A percentile compares a stretch with the other conserved stretches of the same genome.
phyloP scores from a whole-genome alignment of 1,140 invertebrate species.

The Globodera ellingtonae region DNA sequence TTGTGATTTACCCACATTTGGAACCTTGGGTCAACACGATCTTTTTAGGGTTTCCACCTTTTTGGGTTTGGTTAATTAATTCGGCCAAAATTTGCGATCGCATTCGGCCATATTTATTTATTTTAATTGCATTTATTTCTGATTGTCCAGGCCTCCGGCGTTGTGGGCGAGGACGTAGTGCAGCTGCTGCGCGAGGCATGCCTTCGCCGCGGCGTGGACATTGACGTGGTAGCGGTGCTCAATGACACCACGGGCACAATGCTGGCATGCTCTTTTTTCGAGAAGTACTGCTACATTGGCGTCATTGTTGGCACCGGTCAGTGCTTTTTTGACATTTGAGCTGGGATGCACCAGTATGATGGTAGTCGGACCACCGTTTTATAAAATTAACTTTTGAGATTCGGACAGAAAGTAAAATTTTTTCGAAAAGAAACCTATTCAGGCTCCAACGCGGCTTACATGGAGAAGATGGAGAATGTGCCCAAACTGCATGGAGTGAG shows the following conservation, averaged over 20 bases:
- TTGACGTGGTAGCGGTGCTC: constrained; percentile 88
- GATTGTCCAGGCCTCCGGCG: constrained; percentile 73
- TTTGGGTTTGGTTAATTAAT: no score
- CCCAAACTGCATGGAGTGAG: constrained; percentile 73
- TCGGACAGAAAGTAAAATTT: no score
- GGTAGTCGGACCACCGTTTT: no score
- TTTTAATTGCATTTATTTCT: not conserved
- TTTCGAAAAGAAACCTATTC: not conserved
- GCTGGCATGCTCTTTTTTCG: constrained; percentile 94
- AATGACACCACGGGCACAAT: constrained; percentile 91
- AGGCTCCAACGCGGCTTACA: constrained; percentile 89
- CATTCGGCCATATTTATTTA: no score
- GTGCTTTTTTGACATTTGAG: constrained; percentile 45
- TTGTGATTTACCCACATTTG: no score
- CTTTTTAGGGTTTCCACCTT: no score
- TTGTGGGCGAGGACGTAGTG: constrained; percentile 85
- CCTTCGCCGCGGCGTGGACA: constrained; percentile 70
- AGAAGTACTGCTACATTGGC: constrained; percentile 82
- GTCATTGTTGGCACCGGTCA: constrained; percentile 75
- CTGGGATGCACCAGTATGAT: no score
- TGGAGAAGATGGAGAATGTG: constrained; percentile 80
- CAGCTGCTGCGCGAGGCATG: constrained; percentile 77
- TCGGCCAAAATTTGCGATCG: no score
- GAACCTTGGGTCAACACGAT: no score
- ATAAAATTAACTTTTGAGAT: no score